Base-by-base conservation (phyloP, 2,797 vertebrate genomes). In the Nyctibius grandis region DNA sequence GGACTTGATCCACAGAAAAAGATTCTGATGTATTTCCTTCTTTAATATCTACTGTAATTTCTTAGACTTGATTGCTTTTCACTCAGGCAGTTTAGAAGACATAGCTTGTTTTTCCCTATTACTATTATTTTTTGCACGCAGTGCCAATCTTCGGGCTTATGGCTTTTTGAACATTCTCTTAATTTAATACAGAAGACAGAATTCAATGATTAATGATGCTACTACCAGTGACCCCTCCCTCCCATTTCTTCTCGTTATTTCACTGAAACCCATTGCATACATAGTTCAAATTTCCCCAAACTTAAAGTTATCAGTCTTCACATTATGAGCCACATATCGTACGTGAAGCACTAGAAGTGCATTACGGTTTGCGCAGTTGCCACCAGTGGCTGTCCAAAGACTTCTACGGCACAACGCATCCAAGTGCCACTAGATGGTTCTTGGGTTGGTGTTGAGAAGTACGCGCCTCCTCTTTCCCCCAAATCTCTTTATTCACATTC, bases 111-210 rank as follows among this genome's bases (percentile, higher is more conserved):
- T 94, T 95, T 92, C 95, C 76, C 76, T 96, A 95, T 85, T 72
- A 72, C 93, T 95, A 95, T 95, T 85, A 92, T 86, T 95, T 96
- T 97, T 97, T 93, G 94, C 80, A 97, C 89, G 75, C 97, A 97
- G 97, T 98, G 97, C 97, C 98, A 97, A 98, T 98, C 94, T 97
- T 98, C 97, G 95, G 97, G 98, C 98, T 98, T 98, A 98, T 98
- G 98, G 98, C 98, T 98, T 98, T 97, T 98, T 96, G 91, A 97
- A 97, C 89, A 95, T 94, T 96, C 81, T 97, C 96, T 96, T 90
- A 94, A 95, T 97, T 96, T 95, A 94, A 94, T 92, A 97, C 17
- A 96, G 97, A 98, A 97, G 96, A 97, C 96, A 97, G 93, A 97
- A 97, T 96, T 97, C 91, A 94, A 50, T 85, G 96, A 93, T 96